Evolutionary conservation across 2,797 vertebrate genomes (phyloP).

Genomic region (Peromyscus melanophrys): DNA sequence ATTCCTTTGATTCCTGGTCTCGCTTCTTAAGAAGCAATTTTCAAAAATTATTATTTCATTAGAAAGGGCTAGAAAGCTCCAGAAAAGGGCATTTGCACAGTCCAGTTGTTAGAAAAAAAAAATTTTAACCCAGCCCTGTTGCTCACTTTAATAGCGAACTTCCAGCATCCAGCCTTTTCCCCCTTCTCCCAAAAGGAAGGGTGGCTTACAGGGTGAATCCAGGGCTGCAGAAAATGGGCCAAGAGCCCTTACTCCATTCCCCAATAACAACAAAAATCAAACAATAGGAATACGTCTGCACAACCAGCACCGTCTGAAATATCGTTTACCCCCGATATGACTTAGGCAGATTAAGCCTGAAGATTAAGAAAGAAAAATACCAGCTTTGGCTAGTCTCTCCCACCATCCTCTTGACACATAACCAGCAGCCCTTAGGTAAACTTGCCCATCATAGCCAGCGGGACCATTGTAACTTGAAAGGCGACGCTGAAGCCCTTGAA

Average conservation of each 20-base stretch:
- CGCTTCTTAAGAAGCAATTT: conserved; percentile 75
- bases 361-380: conserved; percentile 74
- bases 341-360: conserved; percentile 80
- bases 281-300: conserved; percentile 82
- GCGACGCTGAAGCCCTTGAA: conserved; percentile 83
- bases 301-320: conserved; percentile 77
- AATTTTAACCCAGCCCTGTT: conserved; percentile 88
- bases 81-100: conserved; percentile 86
- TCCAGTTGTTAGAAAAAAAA: conserved; percentile 46
- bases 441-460: conserved; percentile 84
- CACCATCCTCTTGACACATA: conserved; percentile 73
- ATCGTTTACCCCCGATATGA: conserved; percentile 75
- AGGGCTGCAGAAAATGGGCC: conserved; percentile 76
- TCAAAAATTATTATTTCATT: conserved; percentile 79
- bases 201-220: conserved; percentile 70
- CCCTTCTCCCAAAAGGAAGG: conserved; percentile 77
- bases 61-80: conserved; percentile 88
- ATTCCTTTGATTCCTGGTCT: conserved; percentile 78
- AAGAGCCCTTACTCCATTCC: conserved; percentile 74
- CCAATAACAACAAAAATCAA: conserved; percentile 71
- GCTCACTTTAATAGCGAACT: conserved; percentile 88
- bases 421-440: conserved; percentile 88
- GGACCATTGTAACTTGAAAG: conserved; percentile 88
- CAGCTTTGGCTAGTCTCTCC: conserved; percentile 73
- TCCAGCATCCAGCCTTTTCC: conserved; percentile 76